phyloP scores from a whole-genome alignment of 2,113 vertebrate species.

The Prunella himalayana region DNA sequence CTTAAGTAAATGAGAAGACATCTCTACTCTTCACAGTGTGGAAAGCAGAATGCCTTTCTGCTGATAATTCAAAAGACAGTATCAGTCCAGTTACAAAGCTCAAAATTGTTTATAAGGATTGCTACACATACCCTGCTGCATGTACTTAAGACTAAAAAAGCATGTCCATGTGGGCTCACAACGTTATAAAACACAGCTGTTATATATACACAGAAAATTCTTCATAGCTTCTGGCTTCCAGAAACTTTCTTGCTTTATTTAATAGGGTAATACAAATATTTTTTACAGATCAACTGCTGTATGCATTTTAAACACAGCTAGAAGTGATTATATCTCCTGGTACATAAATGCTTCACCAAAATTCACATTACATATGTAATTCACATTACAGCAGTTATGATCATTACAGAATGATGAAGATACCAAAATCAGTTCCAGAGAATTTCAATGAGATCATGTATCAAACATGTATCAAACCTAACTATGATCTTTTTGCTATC shows the following conservation, averaged over 20 bases:
- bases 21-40: neutral
- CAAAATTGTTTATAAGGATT: neutral
- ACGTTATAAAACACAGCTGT: neutral
- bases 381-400: neutral
- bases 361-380: neutral
- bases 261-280: neutral
- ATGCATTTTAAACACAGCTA: neutral
- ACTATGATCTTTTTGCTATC: neutral
- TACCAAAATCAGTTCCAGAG: neutral
- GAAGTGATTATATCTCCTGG: neutral
- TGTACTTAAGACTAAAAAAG: neutral
- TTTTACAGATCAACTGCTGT: neutral
- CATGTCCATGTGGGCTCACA: neutral
- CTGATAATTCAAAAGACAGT: neutral
- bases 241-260: neutral
- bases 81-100: neutral
- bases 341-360: neutral
- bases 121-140: neutral
- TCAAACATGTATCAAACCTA: neutral
- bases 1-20: neutral
- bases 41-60: neutral
- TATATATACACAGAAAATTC: neutral
- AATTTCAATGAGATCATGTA: neutral
- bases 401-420: fast-evolving
- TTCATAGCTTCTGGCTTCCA: neutral